Evolutionary conservation across 92 coral and sea anemone species (phyloP).

Genomic region (Umimayanthus chanpuru): DNA sequence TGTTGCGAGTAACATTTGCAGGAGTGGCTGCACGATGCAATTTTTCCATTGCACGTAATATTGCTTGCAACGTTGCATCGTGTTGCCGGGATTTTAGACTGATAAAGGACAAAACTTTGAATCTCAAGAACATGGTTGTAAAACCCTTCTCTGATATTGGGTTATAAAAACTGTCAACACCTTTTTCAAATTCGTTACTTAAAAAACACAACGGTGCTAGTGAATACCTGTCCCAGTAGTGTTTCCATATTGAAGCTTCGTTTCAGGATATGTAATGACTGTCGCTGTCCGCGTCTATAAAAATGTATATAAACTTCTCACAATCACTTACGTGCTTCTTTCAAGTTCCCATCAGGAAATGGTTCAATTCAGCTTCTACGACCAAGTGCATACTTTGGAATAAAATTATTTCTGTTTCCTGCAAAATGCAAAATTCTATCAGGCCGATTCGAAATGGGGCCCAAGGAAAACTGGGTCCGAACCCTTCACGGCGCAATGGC

Average conservation of each 20-base stretch:
- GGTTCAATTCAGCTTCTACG: slow-evolving; percentile 2
- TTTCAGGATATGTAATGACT: background rate
- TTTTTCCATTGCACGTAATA: too few relatives aligned
- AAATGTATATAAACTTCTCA: slow-evolving; percentile 12
- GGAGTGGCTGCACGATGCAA: background rate
- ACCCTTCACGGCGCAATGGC: background rate
- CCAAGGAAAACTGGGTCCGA: background rate
- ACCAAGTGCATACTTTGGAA: slow-evolving; percentile 2
- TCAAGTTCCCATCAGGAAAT: background rate
- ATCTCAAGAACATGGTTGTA: background rate
- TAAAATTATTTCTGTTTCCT: background rate
- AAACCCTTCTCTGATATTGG: slow-evolving; percentile 10
- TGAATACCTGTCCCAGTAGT: slow-evolving; percentile 5
- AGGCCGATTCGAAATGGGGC: background rate
- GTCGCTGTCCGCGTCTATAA: background rate
- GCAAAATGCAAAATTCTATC: background rate
- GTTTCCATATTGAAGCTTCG: background rate
- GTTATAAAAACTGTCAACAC: slow-evolving; percentile 7
- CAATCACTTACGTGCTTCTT: slow-evolving; percentile 31
- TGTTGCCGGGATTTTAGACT: background rate
- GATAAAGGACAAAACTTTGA: slow-evolving; percentile 3
- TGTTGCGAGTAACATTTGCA: slow-evolving; percentile 10
- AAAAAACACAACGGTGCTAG: background rate
- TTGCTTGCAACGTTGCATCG: slow-evolving; percentile 8
- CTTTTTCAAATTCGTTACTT: background rate